phyloP scores from a whole-genome alignment of 2,797 vertebrate species.

The Gadopsis marmoratus region DNA sequence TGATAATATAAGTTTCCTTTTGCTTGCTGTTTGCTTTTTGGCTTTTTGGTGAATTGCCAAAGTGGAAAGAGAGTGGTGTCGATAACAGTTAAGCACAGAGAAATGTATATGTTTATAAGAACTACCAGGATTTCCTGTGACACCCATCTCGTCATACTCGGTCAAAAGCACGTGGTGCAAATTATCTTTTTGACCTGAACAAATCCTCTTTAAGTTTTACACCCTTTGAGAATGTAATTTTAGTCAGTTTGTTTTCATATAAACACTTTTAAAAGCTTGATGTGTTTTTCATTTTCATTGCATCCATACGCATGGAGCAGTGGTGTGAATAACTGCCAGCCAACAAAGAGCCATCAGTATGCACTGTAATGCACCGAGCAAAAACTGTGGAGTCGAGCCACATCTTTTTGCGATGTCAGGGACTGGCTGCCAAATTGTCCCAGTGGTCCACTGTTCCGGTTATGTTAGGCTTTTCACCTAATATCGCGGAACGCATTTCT shows the following conservation, averaged over 20 bases:
- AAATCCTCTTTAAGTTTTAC: background rate
- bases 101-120: background rate
- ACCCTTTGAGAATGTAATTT: background rate
- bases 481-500: constrained; percentile 46
- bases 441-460: constrained; percentile 47
- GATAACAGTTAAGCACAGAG: background rate
- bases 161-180: background rate
- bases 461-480: constrained; percentile 51
- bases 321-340: constrained; percentile 18
- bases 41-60: background rate
- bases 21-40: background rate
- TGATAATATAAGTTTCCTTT: background rate
- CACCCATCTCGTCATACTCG: too few relatives aligned
- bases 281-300: constrained; percentile 12
- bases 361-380: constrained; percentile 12
- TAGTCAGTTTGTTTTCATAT: background rate
- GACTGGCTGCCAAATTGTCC: constrained; percentile 57
- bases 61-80: background rate
- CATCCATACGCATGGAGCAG: constrained; percentile 1
- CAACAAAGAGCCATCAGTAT: constrained; percentile 46
- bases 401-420: constrained; percentile 65
- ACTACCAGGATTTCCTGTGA: background rate
- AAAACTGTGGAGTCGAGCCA: constrained; percentile 45
- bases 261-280: background rate
- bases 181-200: background rate